Evolutionary conservation across 1,140 invertebrate species (phyloP).

Genomic region (Oryzaephilus surinamensis): DNA sequence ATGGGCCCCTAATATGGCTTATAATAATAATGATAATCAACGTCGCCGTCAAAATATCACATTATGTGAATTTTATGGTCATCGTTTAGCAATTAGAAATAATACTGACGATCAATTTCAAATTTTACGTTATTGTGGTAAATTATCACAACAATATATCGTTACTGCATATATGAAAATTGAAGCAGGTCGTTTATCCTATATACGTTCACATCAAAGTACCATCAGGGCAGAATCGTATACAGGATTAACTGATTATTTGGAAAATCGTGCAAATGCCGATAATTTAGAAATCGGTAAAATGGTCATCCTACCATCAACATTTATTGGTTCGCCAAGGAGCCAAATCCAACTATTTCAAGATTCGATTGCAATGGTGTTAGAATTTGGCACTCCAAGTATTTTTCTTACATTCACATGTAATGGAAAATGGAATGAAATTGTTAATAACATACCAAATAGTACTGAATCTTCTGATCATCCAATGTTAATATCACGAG

Average conservation of each 20-base stretch:
- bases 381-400: neutral
- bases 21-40: neutral
- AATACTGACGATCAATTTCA: neutral
- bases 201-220: neutral
- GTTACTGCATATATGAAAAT: neutral
- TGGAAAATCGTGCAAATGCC: neutral
- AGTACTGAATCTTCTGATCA: neutral
- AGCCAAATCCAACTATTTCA: neutral
- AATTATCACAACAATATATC: neutral
- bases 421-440: no score
- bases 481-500: no score
- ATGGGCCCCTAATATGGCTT: neutral
- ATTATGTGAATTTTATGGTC: neutral
- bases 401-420: no score
- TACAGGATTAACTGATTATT: neutral
- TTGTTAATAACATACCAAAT: neutral
- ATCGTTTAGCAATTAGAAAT: neutral
- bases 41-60: neutral
- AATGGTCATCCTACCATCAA: neutral
- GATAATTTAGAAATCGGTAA: neutral
- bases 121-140: slow-evolving; percentile 1
- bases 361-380: neutral
- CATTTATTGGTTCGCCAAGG: neutral
- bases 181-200: no score
- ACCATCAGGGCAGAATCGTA: neutral